These are phyloP conservation scores for Drosophila mauritiana DNA, from an alignment of 1,140 invertebrate genomes.

Conservation along the genomic window DNA sequence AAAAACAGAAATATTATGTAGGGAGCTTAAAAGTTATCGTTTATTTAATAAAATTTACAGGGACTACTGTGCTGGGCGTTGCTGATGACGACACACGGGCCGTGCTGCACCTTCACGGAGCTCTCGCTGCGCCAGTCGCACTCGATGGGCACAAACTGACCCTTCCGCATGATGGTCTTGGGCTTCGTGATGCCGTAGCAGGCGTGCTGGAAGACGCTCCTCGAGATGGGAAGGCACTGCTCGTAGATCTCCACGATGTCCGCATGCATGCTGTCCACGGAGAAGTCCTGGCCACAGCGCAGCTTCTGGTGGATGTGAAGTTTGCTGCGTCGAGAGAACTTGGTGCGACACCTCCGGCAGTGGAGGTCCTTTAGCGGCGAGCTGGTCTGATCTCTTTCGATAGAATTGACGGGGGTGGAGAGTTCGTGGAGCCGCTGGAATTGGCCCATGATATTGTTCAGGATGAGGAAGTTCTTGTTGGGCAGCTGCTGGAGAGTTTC, in stretches of 20 bases:
- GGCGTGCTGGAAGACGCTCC: conserved; percentile 51
- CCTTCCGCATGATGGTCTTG: conserved; percentile 59
- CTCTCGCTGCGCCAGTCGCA: conserved; percentile 66
- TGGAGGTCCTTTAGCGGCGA: conserved; percentile 19
- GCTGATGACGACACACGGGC: conserved; percentile 67
- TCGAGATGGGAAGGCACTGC: conserved; percentile 66
- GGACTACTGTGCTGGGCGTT: conserved; percentile 58
- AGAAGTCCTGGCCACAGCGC: conserved; percentile 64
- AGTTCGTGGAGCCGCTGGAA: conserved; percentile 64
- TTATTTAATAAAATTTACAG: conserved; percentile 55
- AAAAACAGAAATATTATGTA: no score
- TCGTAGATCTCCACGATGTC: conserved; percentile 72
- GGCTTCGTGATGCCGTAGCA: conserved; percentile 69
- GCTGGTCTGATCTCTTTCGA: conserved; percentile 3
- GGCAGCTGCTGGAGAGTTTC: conserved; percentile 55
- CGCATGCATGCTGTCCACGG: conserved; percentile 64
- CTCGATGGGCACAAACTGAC: conserved; percentile 67
- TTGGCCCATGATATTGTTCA: conserved; percentile 59
- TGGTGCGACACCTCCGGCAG: conserved; percentile 46
- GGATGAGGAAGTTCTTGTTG: conserved; percentile 66
- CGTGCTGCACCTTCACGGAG: conserved; percentile 61
- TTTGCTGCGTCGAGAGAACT: conserved; percentile 45
- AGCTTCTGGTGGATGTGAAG: conserved; percentile 62
- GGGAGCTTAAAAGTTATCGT: conserved; percentile 20
- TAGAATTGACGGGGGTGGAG: conserved; percentile 13